Base-by-base conservation (phyloP, 2,113 vertebrate genomes). In the Pleuronectes platessa region DNA sequence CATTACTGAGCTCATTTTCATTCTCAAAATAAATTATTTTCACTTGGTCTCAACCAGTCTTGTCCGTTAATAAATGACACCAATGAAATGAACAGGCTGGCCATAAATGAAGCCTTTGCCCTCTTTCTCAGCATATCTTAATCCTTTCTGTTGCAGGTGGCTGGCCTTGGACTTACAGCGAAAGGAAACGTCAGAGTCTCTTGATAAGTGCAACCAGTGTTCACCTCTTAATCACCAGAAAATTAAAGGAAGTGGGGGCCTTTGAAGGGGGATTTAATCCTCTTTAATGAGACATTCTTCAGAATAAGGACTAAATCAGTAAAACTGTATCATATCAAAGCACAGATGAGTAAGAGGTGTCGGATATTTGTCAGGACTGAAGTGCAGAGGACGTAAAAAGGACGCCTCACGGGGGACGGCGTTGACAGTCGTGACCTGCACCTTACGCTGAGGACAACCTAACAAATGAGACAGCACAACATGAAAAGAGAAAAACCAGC, bases 271-370 rank as follows among this genome's bases (percentile, higher is more conserved):
- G 68, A 61, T 79, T 76, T 76, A 78, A 82, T 86, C 82, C 89
- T 87, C 80, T 67, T 73, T 68, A 83, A 69, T 74, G n/a, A 80
- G 82, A 92, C 71, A 71, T 89, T 81, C 40, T 58, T 83, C 73
- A 26, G 82, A 84, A 76, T 53, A 70, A 27, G 81, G 78, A 90
- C 72, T 69, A 53, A 81, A 88, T 73, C 74, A 80, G 55, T 79
- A 81, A 45, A 87, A 79, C 84, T 83, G 90, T 89, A 87, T 91
- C 69, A 79, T 89, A 91, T 88, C 71, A 95, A 95, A 95, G 94
- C 94, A 95, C 94, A 95, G 93, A 92, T 84, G 63, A 86, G 58
- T 66, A 71, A 69, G 75, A 88, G 83, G 89, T 53, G 85, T 89
- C 66, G 64, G 86, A 35, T 85, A 73, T 87, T 85, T 61, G 78